Conservation (phyloP, 1,140 invertebrate genomes). For the Cotesia glomerata region DNA sequence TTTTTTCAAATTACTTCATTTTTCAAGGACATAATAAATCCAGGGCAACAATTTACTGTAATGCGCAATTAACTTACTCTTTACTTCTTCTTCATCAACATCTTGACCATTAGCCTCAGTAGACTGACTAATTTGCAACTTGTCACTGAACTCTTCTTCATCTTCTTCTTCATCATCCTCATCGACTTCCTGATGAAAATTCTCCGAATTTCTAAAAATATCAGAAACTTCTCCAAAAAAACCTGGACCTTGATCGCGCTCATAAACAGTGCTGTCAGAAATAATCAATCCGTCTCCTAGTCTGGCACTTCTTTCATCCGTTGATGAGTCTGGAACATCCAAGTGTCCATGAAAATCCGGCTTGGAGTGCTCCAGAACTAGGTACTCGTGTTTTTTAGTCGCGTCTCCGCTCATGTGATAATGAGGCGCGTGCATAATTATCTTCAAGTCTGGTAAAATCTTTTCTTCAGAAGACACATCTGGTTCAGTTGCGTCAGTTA, state of each 20-base stretch:
- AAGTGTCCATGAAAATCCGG: constrained; percentile 47
- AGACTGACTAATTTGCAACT: background rate
- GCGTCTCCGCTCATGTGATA: constrained; percentile 36
- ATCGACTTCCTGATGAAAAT: constrained; percentile 18
- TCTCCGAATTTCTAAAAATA: constrained; percentile 42
- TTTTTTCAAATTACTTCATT: constrained; percentile 26
- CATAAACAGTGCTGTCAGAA: constrained; percentile 28
- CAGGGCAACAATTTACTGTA: constrained; percentile 52
- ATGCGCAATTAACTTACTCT: constrained; percentile 47
- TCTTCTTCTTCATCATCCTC: constrained; percentile 9
- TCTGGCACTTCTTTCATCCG: constrained; percentile 2
- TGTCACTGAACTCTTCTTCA: constrained; percentile 11
- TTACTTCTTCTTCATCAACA: constrained; percentile 35
- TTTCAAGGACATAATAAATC: constrained; percentile 47
- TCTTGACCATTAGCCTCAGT: background rate
- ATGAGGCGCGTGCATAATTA: constrained; percentile 53
- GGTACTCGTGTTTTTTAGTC: constrained; percentile 41
- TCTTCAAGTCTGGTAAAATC: constrained; percentile 1
- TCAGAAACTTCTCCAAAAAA: constrained; percentile 48
- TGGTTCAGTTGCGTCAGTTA: background rate
- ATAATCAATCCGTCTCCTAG: background rate
- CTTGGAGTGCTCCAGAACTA: constrained; percentile 41
- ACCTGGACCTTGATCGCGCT: constrained; percentile 47
- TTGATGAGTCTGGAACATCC: background rate
- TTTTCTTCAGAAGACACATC: no score